These are phyloP conservation scores for Silurus asotus DNA, from an alignment of 2,113 vertebrate species.

Conservation along the genomic window DNA sequence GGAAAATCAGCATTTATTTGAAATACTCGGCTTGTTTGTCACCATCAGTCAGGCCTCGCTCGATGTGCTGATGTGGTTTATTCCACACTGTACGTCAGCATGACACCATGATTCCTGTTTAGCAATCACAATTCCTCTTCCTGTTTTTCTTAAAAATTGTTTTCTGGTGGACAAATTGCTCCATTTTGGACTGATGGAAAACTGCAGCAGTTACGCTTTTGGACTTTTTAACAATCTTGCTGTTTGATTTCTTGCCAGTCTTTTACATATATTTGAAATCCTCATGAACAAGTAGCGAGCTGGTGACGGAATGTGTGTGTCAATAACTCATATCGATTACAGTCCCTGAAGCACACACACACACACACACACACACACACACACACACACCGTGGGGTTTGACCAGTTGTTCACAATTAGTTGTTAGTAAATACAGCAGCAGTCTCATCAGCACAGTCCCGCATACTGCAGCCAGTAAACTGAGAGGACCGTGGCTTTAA, in stretches of 20 bases:
- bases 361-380: background rate
- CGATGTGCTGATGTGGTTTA: background rate
- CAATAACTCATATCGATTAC: conserved; percentile 31
- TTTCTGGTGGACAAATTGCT: too few species aligned
- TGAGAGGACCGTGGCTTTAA: conserved; percentile 18
- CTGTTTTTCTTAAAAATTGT: too few species aligned
- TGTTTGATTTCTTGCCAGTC: background rate
- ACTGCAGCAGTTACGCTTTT: background rate
- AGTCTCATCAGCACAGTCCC: conserved; percentile 41
- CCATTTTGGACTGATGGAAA: background rate
- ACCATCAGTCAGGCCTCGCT: background rate
- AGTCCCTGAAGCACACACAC: background rate
- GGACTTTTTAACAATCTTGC: background rate
- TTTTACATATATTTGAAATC: too few species aligned
- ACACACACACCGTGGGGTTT: conserved; percentile 26
- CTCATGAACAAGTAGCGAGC: background rate
- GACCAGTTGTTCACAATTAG: conserved; percentile 69
- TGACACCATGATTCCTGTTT: background rate
- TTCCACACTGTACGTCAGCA: background rate
- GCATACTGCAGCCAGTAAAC: conserved; percentile 17
- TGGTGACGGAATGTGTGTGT: conserved; percentile 30
- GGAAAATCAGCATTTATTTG: background rate
- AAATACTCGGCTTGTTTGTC: background rate
- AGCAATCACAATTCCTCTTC: too few species aligned
- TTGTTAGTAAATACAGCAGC: conserved; percentile 61